These are phyloP conservation scores for Montipora foliosa DNA, from an alignment of 64 coral and sea anemone genomes.

Conservation along the genomic window DNA sequence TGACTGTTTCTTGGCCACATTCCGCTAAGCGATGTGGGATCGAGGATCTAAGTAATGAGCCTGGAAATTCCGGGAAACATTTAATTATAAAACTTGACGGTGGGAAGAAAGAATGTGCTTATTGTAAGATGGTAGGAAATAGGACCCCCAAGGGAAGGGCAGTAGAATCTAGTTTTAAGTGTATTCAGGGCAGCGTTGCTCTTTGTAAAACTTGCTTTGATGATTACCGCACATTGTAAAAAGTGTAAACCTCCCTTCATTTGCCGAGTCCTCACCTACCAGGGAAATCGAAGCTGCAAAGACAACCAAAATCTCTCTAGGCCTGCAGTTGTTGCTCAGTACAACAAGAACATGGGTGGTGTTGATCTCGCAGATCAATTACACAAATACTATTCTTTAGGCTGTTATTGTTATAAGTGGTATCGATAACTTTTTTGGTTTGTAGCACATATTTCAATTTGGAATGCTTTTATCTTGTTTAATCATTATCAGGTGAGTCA, in stretches of 20 bases:
- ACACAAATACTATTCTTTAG: neutral
- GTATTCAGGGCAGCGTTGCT: neutral
- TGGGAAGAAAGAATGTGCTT: neutral
- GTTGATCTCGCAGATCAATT: constrained; percentile 14
- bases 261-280: no score
- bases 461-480: neutral
- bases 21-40: neutral
- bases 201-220: neutral
- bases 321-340: neutral
- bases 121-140: no score
- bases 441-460: constrained; percentile 22
- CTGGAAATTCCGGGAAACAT: neutral
- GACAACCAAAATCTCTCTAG: neutral
- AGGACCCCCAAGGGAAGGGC: no score
- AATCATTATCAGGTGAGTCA: neutral
- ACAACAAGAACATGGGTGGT: constrained; percentile 39
- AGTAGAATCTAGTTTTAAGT: neutral
- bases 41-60: no score
- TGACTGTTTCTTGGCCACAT: neutral
- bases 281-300: no score
- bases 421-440: constrained; percentile 16
- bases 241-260: neutral
- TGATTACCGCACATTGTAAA: constrained; percentile 3
- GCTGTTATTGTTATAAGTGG: neutral
- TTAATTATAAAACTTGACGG: neutral